Percentiles rank a stretch among this genome's conserved stretches.
Evolutionary conservation across 2,888 invertebrate species (phyloP).

Genomic region (Magallana nippona): DNA sequence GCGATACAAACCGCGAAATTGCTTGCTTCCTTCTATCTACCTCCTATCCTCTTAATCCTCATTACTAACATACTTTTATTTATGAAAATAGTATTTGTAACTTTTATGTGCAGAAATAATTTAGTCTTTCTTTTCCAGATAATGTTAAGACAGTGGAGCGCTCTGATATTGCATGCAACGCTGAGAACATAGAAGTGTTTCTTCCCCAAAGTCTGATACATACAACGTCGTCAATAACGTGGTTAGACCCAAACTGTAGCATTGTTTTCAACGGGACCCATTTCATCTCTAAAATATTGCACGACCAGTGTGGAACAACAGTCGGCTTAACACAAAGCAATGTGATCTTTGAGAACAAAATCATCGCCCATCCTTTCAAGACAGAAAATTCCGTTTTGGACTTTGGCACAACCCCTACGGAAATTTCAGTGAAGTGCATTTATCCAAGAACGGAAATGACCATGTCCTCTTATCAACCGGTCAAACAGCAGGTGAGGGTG

Average conservation of each 20-base stretch:
- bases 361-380: conserved; percentile 16
- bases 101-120: no score
- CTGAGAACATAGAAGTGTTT: conserved; percentile 51
- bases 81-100: no score
- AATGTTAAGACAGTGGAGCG: conserved; percentile 38
- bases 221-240: conserved; percentile 50
- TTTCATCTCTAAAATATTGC: conserved; percentile 48
- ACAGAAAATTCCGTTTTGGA: conserved; percentile 44
- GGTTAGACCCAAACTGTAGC: conserved; percentile 54
- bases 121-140: not conserved
- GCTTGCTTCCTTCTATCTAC: no score
- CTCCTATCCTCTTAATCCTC: no score
- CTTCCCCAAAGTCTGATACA: conserved; percentile 52
- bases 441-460: conserved; percentile 54
- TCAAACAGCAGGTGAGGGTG: conserved; percentile 56
- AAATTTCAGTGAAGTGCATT: conserved; percentile 59
- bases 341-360: conserved; percentile 57
- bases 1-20: no score
- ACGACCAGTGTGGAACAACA: conserved; percentile 57
- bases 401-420: conserved; percentile 54
- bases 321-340: conserved; percentile 51
- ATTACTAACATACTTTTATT: no score
- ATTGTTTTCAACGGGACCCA: conserved; percentile 54
- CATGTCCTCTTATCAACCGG: conserved; percentile 52
- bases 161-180: conserved; percentile 54